A percentile compares a stretch with the other conserved stretches of the same genome.
Conservation (phyloP, 2,113 vertebrate genomes). For the Corythoichthys intestinalis region DNA sequence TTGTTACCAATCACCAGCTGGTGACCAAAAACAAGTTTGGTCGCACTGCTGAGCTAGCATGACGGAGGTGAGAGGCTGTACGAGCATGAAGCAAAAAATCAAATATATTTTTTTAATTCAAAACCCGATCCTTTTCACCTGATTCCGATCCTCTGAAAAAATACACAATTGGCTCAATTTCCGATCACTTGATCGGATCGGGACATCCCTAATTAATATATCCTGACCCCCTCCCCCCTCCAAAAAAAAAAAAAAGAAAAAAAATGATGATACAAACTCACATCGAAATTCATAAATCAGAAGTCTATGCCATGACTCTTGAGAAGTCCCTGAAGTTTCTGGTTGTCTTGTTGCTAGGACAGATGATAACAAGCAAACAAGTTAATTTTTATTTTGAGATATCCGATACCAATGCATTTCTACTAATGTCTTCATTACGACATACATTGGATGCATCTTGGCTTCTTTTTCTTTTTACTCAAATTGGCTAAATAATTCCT, state of each 20-base stretch:
- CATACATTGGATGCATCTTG: background rate
- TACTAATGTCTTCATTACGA: background rate
- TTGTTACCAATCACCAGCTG: no score
- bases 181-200: no score
- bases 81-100: no score
- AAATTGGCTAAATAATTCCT: background rate
- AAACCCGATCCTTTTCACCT: no score
- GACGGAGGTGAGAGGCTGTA: no score
- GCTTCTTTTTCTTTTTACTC: background rate
- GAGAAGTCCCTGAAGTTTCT: slow-evolving; percentile 77
- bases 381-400: background rate
- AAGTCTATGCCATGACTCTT: slow-evolving; percentile 70
- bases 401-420: background rate
- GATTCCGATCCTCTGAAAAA: no score
- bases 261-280: background rate
- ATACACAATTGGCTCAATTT: no score
- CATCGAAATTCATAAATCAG: slow-evolving; percentile 12
- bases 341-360: slow-evolving; percentile 83
- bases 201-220: no score
- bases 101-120: no score
- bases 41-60: no score
- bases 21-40: no score
- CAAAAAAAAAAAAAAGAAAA: background rate
- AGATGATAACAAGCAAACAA: slow-evolving; percentile 6
- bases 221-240: no score